Percentiles rank a stretch among this genome's conserved stretches.
Conservation (phyloP, 2,797 vertebrate genomes). For the Chelon auratus region DNA sequence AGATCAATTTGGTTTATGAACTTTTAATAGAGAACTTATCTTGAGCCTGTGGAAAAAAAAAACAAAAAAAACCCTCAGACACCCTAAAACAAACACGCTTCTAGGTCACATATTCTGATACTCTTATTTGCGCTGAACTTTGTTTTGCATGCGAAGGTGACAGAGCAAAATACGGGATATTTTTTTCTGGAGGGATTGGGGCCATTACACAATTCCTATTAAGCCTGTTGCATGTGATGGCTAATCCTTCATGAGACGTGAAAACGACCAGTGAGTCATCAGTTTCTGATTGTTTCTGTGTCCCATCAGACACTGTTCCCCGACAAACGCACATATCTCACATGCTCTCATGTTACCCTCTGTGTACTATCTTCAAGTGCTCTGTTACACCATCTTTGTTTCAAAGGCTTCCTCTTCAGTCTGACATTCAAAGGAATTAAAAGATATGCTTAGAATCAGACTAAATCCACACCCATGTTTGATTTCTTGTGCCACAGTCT, state of each 20-base stretch:
- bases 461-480: slow-evolving; percentile 74
- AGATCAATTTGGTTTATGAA: slow-evolving; percentile 32
- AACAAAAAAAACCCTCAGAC: background rate
- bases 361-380: slow-evolving; percentile 12
- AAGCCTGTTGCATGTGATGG: slow-evolving; percentile 77
- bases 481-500: slow-evolving; percentile 68
- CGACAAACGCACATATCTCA: slow-evolving; percentile 6
- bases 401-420: slow-evolving; percentile 38
- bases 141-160: slow-evolving; percentile 42
- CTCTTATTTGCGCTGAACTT: slow-evolving; percentile 4
- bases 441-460: slow-evolving; percentile 62
- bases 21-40: slow-evolving; percentile 31
- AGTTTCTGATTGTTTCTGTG: slow-evolving; percentile 44
- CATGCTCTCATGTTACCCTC: slow-evolving; percentile 3
- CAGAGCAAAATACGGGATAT: slow-evolving; percentile 49
- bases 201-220: slow-evolving; percentile 73
- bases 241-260: slow-evolving; percentile 70
- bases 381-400: slow-evolving; percentile 16
- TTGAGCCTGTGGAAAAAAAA: slow-evolving; percentile 8
- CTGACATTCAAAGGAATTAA: slow-evolving; percentile 62
- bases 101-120: background rate
- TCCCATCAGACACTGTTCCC: slow-evolving; percentile 25
- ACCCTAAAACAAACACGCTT: slow-evolving; percentile 15
- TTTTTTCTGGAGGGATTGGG: slow-evolving; percentile 72
- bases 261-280: slow-evolving; percentile 73